A percentile compares a stretch with the other conserved stretches of the same genome.
Conservation (phyloP, 2,888 invertebrate genomes). For the Bellardia pandia region DNA sequence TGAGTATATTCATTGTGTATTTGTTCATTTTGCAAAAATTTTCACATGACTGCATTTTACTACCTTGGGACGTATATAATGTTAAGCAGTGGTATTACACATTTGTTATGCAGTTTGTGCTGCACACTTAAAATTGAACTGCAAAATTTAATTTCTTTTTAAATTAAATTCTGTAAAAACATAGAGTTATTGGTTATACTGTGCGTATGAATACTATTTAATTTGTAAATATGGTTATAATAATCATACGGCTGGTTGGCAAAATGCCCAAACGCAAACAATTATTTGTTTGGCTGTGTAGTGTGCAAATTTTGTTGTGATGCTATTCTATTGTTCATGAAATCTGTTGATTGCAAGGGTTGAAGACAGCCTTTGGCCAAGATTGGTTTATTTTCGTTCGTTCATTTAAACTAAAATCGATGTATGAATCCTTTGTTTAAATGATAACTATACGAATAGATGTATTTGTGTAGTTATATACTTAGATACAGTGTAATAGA, state of each 20-base stretch:
- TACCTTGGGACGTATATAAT: constrained; percentile 46
- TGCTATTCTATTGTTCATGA: background rate
- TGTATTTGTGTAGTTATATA: background rate
- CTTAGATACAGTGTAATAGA: constrained; percentile 3
- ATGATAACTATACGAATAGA: constrained; percentile 9
- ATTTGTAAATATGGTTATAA: background rate
- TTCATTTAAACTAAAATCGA: background rate
- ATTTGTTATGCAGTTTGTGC: constrained; percentile 22
- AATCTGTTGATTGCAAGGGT: constrained; percentile 54
- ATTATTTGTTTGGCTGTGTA: background rate
- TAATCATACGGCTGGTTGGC: background rate
- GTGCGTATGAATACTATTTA: background rate
- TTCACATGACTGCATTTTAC: constrained; percentile 61
- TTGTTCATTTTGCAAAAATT: constrained; percentile 49
- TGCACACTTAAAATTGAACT: background rate
- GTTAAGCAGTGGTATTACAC: constrained; percentile 2
- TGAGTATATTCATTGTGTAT: constrained; percentile 17
- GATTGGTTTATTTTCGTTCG: background rate
- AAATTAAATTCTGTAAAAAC: background rate
- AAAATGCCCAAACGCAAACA: background rate
- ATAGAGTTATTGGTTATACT: background rate
- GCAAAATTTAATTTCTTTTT: background rate
- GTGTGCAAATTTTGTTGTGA: background rate
- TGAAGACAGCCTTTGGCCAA: constrained; percentile 38
- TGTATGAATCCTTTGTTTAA: constrained; percentile 1